phyloP scores from a whole-genome alignment of 2,888 invertebrate genomes.

The Alsophila aescularia region DNA sequence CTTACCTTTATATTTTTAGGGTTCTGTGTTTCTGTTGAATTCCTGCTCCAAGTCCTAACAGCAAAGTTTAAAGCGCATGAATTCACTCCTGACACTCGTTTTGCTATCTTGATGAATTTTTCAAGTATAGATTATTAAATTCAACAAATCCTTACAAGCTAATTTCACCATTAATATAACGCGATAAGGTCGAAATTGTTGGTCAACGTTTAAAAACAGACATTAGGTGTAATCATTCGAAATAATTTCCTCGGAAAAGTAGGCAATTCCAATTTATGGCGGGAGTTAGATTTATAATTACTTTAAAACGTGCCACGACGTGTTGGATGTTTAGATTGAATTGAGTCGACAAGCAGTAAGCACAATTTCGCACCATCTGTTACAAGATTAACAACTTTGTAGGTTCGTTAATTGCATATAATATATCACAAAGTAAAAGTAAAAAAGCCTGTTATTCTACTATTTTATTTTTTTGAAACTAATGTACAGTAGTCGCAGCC shows the following conservation, averaged over 20 bases:
- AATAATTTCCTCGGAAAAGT: conserved; percentile 23
- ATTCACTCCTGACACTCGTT: neutral
- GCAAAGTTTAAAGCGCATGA: too few species aligned
- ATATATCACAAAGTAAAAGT: too few species aligned
- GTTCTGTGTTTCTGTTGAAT: too few species aligned
- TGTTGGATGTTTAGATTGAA: neutral
- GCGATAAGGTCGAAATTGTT: conserved; percentile 6
- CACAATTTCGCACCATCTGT: neutral
- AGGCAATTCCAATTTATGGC: conserved; percentile 25
- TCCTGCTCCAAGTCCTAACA: too few species aligned
- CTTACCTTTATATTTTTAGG: too few species aligned
- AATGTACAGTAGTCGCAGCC: too few species aligned
- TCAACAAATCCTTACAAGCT: neutral
- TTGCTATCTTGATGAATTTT: conserved; percentile 6
- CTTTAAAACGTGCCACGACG: conserved; percentile 4
- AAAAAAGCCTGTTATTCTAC: too few species aligned
- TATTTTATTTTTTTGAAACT: too few species aligned
- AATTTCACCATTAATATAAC: neutral
- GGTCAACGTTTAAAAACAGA: conserved; percentile 5
- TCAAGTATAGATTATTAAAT: conserved; percentile 4
- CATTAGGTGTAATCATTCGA: conserved; percentile 23
- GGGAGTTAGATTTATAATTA: conserved; percentile 23
- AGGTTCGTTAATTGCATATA: too few species aligned
- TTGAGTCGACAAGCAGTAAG: neutral
- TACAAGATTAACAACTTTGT: too few species aligned